A percentile compares a stretch with the other conserved stretches of the same genome.
These are phyloP conservation scores for Rotaria macrura DNA, from an alignment of 2,888 invertebrate genomes.

Conservation along the genomic window DNA sequence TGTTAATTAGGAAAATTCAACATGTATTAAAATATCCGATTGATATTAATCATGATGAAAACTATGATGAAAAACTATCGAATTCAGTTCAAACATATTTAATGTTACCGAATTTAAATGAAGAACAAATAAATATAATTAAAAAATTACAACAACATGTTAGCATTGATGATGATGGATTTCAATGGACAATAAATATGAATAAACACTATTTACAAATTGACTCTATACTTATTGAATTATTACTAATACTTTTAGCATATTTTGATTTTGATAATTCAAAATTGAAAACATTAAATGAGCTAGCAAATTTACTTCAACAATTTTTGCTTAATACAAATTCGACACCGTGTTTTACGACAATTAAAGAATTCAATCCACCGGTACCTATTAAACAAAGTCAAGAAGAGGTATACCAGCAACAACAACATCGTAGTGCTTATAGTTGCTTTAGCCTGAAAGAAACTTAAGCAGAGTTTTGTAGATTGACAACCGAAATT, in stretches of 20 bases:
- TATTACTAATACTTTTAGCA: background rate
- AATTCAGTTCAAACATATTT: background rate
- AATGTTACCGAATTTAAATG: background rate
- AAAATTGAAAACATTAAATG: background rate
- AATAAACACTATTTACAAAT: background rate
- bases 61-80: background rate
- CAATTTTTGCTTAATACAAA: background rate
- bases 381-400: background rate
- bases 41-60: background rate
- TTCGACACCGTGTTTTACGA: background rate
- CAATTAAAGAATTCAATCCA: background rate
- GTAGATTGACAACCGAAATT: too few species aligned
- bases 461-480: too few species aligned
- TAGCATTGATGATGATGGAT: background rate
- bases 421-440: too few species aligned
- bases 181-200: too few species aligned
- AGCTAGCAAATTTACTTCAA: background rate
- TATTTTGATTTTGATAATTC: slow-evolving; percentile 1
- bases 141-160: background rate
- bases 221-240: background rate
- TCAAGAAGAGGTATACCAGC: background rate
- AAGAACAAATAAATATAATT: background rate
- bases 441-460: too few species aligned
- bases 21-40: background rate
- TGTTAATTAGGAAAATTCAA: background rate